A percentile compares a stretch with the other conserved stretches of the same genome.
These are phyloP conservation scores for Phrynocephalus forsythii DNA, from an alignment of 2,797 vertebrate genomes.

Conservation along the genomic window DNA sequence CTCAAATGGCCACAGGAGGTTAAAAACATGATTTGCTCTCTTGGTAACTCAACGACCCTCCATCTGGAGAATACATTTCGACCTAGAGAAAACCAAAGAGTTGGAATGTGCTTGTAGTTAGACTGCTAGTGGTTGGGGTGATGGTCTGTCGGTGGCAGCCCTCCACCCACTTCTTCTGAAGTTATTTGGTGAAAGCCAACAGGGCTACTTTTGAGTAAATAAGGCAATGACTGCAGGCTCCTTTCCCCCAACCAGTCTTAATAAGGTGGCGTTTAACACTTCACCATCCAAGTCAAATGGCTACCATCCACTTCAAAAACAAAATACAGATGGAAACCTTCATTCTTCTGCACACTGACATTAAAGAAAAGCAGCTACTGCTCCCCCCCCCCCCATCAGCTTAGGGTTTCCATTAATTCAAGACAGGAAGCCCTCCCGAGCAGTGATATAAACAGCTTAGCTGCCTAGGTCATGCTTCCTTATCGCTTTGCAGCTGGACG, in stretches of 20 bases:
- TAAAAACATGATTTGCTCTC: conserved; percentile 5
- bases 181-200: background rate
- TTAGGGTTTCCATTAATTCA: conserved; percentile 61
- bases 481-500: conserved; percentile 70
- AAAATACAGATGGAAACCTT: background rate
- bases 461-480: conserved; percentile 69
- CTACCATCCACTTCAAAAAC: too few species aligned
- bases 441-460: conserved; percentile 71
- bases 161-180: background rate
- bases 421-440: conserved; percentile 71
- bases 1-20: conserved; percentile 13
- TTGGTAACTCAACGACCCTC: background rate
- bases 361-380: background rate
- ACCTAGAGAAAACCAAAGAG: background rate
- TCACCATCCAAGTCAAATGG: too few species aligned
- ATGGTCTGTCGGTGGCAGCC: background rate
- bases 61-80: background rate
- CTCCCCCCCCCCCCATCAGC: conserved; percentile 60
- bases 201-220: background rate
- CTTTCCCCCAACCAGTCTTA: background rate
- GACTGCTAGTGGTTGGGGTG: conserved; percentile 48
- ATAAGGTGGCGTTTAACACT: background rate
- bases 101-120: conserved; percentile 10
- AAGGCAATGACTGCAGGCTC: background rate
- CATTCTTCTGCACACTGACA: too few species aligned